phyloP scores from a whole-genome alignment of 2,888 invertebrate genomes.

The Laothoe populi region DNA sequence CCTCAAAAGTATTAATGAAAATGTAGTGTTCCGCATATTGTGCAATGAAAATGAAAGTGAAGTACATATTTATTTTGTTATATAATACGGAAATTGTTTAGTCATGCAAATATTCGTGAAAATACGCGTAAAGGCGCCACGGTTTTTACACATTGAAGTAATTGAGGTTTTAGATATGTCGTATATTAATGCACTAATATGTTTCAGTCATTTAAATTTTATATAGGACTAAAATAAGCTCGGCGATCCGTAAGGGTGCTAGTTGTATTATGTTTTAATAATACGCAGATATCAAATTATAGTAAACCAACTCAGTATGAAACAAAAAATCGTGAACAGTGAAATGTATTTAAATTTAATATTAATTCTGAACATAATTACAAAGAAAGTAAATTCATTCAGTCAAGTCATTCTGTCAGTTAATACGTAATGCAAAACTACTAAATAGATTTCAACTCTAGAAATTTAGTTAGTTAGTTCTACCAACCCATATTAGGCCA shows the following conservation, averaged over 20 bases:
- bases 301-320: slow-evolving; percentile 14
- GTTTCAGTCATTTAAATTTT: too few species aligned
- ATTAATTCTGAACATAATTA: slow-evolving; percentile 26
- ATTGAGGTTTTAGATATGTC: too few species aligned
- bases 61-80: neutral
- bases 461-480: slow-evolving; percentile 8
- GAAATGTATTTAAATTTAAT: slow-evolving; percentile 22
- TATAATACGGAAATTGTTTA: neutral
- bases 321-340: slow-evolving; percentile 26
- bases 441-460: slow-evolving; percentile 47
- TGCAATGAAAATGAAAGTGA: neutral
- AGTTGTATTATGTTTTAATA: too few species aligned
- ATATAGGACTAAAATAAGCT: too few species aligned
- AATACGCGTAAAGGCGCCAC: too few species aligned
- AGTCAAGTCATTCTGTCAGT: slow-evolving; percentile 33
- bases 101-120: too few species aligned
- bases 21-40: neutral
- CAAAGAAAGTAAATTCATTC: slow-evolving; percentile 40
- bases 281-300: too few species aligned
- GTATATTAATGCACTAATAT: too few species aligned
- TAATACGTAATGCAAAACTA: slow-evolving; percentile 40
- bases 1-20: neutral
- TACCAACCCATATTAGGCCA: too few species aligned
- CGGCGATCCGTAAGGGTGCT: too few species aligned
- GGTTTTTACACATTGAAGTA: too few species aligned